These are phyloP conservation scores for Leptoteleia sp. DNA, from an alignment of 1,140 invertebrate species.

Conservation along the genomic window DNA sequence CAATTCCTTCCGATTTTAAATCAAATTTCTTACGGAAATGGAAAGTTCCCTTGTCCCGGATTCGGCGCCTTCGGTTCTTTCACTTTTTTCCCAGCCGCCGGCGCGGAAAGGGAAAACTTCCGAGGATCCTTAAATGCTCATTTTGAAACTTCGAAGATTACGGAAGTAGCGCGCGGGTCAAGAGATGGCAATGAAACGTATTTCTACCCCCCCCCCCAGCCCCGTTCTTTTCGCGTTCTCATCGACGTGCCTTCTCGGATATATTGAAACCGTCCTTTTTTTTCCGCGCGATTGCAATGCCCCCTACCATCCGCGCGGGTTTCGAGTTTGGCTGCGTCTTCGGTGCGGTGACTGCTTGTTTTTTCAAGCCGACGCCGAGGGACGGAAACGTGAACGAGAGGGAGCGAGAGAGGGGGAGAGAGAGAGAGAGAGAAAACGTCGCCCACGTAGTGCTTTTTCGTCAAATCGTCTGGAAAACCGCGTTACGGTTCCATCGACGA, in stretches of 20 bases:
- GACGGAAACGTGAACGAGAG: too few relatives aligned
- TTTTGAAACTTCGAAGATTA: slow-evolving; percentile 43
- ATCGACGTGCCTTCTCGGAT: slow-evolving; percentile 27
- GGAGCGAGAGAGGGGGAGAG: too few relatives aligned
- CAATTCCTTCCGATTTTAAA: slow-evolving; percentile 10
- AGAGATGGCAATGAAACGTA: slow-evolving; percentile 22
- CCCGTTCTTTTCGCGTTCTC: slow-evolving; percentile 35
- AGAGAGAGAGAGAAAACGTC: slow-evolving; percentile 62
- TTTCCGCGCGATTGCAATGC: slow-evolving; percentile 73
- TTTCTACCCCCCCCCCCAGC: slow-evolving; percentile 22
- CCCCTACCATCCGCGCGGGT: slow-evolving; percentile 59
- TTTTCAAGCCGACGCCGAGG: slow-evolving; percentile 4
- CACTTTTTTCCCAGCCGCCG: slow-evolving; percentile 8
- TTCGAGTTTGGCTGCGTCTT: slow-evolving; percentile 49
- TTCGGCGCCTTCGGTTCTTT: slow-evolving; percentile 73
- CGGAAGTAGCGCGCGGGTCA: slow-evolving; percentile 35
- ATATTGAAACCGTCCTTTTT: slow-evolving; percentile 73
- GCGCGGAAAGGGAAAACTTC: slow-evolving; percentile 47
- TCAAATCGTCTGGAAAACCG: slow-evolving; percentile 79
- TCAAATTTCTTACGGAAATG: slow-evolving; percentile 15
- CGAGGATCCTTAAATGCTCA: slow-evolving; percentile 40
- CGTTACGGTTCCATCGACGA: slow-evolving; percentile 67
- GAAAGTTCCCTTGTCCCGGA: slow-evolving; percentile 5
- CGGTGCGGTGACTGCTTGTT: slow-evolving; percentile 30
- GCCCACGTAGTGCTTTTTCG: slow-evolving; percentile 76